phyloP scores from a whole-genome alignment of 2,113 vertebrate genomes.

The Xenopus borealis region DNA sequence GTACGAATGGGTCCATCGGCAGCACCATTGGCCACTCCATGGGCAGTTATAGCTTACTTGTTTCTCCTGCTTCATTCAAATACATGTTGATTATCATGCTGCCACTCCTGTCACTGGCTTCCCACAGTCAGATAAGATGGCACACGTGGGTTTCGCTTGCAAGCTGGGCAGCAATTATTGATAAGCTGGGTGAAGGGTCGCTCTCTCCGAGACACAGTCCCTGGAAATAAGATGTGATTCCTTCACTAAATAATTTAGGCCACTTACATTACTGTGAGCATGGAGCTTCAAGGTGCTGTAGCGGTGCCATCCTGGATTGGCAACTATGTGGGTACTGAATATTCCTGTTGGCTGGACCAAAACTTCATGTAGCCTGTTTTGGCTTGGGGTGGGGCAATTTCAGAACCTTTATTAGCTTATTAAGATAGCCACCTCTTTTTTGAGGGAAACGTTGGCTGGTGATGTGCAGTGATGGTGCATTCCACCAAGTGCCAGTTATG shows the following conservation, averaged over 20 bases:
- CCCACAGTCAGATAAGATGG: slow-evolving; percentile 17
- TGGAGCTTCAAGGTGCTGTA: not conserved
- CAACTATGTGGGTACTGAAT: not conserved
- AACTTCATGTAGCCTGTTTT: not conserved
- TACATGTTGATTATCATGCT: not conserved
- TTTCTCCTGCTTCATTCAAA: too few species aligned
- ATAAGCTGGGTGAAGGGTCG: slow-evolving; percentile 38
- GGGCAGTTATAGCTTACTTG: too few species aligned
- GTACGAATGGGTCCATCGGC: too few species aligned
- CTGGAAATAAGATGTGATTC: slow-evolving; percentile 13
- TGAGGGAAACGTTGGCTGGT: too few species aligned
- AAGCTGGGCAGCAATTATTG: slow-evolving; percentile 33
- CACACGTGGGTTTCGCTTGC: slow-evolving; percentile 19
- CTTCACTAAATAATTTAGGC: slow-evolving; percentile 28
- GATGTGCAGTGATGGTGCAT: too few species aligned
- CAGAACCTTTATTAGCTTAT: too few species aligned
- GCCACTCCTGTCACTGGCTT: slow-evolving; percentile 1
- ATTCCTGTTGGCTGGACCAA: not conserved
- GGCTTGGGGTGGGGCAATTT: too few species aligned
- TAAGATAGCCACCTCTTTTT: too few species aligned
- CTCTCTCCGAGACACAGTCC: slow-evolving; percentile 5
- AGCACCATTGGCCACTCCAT: too few species aligned
- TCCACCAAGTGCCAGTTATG: too few species aligned
- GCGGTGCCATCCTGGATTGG: not conserved
- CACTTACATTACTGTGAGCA: not conserved